phyloP scores from a whole-genome alignment of 2,113 vertebrate genomes.

The Bufo gargarizans region DNA sequence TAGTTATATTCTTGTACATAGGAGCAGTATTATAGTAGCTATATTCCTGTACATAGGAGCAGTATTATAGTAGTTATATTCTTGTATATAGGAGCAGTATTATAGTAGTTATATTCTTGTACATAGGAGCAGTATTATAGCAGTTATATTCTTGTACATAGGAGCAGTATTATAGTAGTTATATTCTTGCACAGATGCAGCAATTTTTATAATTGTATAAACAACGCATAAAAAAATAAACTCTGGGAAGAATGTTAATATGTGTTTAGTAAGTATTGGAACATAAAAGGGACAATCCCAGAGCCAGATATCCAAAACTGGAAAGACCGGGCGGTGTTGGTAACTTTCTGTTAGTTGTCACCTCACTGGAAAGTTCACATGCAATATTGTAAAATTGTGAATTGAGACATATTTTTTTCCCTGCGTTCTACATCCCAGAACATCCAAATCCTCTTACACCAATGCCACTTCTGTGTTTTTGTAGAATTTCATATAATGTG shows the following conservation, averaged over 20 bases:
- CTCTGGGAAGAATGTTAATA: not conserved
- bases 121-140: too few species aligned
- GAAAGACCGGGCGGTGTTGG: not conserved
- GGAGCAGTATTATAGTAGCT: not conserved
- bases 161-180: not conserved
- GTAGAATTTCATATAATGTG: slow-evolving; percentile 36
- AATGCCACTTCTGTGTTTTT: slow-evolving; percentile 49
- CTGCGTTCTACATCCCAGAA: not conserved
- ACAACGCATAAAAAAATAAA: too few species aligned
- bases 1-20: too few species aligned
- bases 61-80: not conserved
- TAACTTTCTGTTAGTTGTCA: not conserved
- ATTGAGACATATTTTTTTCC: not conserved
- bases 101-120: too few species aligned
- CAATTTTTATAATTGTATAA: too few species aligned
- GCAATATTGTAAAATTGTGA: not conserved
- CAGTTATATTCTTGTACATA: too few species aligned
- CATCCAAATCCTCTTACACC: slow-evolving; percentile 39
- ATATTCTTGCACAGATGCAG: not conserved
- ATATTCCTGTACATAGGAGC: not conserved
- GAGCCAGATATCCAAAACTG: not conserved
- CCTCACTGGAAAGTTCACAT: slow-evolving; percentile 2
- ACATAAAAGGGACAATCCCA: not conserved
- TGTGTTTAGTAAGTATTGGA: not conserved
- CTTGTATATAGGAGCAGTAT: not conserved